Base-by-base conservation (phyloP, 2,888 invertebrate species). In the Drosophila borealis region DNA sequence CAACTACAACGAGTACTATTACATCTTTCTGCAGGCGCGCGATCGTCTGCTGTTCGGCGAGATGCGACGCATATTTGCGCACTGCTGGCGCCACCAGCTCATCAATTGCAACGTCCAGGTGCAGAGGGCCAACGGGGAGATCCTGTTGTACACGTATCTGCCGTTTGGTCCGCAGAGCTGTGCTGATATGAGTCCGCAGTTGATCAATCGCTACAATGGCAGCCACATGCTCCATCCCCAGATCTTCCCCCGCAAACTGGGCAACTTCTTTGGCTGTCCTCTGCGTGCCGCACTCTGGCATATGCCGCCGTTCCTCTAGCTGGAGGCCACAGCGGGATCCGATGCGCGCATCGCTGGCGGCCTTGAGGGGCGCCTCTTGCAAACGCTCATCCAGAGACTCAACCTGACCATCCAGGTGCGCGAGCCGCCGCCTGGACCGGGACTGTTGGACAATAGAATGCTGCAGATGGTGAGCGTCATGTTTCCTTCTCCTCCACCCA, bases 61-160 rank as follows among this genome's bases (percentile, higher is more conserved):
- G 57, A 90, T 91, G 82, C 74, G 80, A 5, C 61, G 53, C 4
- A 87, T 91, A 36, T 78, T 91, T 1, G 74, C 77, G 13, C 90
- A 91, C 33, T 91, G 91, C 57, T 91, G 90, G 87, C 67, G 64
- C 13, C 65, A 90, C 42, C 83, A 86, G 44, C 74, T 90, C 25
- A 84, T 90, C 60, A 83, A 91, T 48, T 91, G 91, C 69, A 90
- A 84, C 41, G 45, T 91, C 2, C 89, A 89, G 59, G 75, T 90
- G 37, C 90, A 91, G 48, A 79, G 72, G n/a, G 65, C 78, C 0
- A 56, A 65, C 4, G 90, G 87, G 0, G 84, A 90, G 6, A 74
- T 91, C 6, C 54, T 80, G 4, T 39, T 91, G n/a, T 91, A 88
- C 14, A 89, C 89, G 0, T 91, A 91, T 51, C 81, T 71, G 41